phyloP scores from a whole-genome alignment of 1,140 invertebrate genomes.

The Forficula auricularia region DNA sequence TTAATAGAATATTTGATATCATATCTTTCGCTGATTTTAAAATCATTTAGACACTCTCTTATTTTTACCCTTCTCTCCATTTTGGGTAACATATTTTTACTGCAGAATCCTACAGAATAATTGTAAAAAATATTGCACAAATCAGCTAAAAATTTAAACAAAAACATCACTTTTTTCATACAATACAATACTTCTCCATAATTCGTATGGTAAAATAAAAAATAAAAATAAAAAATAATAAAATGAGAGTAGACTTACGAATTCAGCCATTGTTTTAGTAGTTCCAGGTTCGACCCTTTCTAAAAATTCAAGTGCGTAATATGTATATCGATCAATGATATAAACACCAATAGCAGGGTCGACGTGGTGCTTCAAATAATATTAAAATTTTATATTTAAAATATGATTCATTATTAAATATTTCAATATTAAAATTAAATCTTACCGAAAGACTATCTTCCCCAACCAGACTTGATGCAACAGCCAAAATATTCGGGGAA shows the following conservation, averaged over 20 bases:
- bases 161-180: too few species aligned
- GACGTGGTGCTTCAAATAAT: conserved; percentile 72
- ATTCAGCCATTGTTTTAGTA: conserved; percentile 79
- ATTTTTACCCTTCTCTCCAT: too few species aligned
- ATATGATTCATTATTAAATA: too few species aligned
- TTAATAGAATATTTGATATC: too few species aligned
- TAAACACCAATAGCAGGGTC: conserved; percentile 97
- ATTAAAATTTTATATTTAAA: too few species aligned
- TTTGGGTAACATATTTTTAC: too few species aligned
- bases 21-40: too few species aligned
- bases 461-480: conserved; percentile 90
- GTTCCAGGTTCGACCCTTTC: conserved; percentile 80
- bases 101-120: too few species aligned
- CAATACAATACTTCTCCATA: conserved; percentile 7
- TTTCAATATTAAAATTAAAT: not conserved
- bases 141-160: too few species aligned
- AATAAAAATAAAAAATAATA: not conserved
- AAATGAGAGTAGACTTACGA: too few species aligned
- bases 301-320: conserved; percentile 90
- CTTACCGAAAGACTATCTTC: conserved; percentile 92
- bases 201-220: conserved; percentile 6
- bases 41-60: too few species aligned
- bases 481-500: conserved; percentile 93
- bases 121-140: too few species aligned
- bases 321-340: conserved; percentile 97